A percentile compares a stretch with the other conserved stretches of the same genome.
phyloP scores from a whole-genome alignment of 2,113 vertebrate genomes.

The Callipepla squamata region DNA sequence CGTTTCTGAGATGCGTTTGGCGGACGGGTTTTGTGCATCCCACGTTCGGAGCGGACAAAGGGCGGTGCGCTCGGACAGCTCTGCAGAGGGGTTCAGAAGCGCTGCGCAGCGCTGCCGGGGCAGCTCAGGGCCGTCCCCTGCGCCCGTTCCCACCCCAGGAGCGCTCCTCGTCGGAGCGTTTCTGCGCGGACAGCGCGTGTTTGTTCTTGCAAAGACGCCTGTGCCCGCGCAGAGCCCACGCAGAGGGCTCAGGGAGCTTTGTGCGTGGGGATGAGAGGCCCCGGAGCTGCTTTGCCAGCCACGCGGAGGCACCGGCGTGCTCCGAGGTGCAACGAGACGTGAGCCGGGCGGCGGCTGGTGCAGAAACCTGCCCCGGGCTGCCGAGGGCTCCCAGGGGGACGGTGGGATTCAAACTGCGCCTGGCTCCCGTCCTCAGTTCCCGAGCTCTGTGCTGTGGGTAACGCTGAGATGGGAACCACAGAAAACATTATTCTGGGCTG shows the following conservation, averaged over 20 bases:
- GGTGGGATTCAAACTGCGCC: background rate
- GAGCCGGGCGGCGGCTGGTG: background rate
- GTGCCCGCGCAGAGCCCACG: slow-evolving; percentile 10
- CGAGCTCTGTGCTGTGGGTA: slow-evolving; percentile 46
- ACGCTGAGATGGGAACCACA: slow-evolving; percentile 20
- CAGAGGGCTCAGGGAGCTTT: slow-evolving; percentile 42
- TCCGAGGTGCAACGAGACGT: rapidly evolving
- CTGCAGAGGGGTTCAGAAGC: background rate
- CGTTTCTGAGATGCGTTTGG: background rate
- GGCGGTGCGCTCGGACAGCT: rapidly evolving
- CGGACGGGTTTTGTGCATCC: background rate
- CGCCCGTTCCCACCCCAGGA: rapidly evolving
- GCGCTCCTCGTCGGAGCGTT: rapidly evolving
- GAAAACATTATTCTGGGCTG: background rate
- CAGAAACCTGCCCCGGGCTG: background rate
- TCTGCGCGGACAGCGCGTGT: rapidly evolving
- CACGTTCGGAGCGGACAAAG: background rate
- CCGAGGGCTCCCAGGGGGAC: rapidly evolving
- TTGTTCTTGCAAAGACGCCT: background rate
- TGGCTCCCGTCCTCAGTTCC: background rate
- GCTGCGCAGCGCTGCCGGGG: rapidly evolving
- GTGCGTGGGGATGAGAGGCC: background rate
- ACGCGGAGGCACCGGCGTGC: rapidly evolving
- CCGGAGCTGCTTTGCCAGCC: background rate
- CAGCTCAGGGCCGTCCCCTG: background rate